Conservation (phyloP, 1,140 invertebrate genomes). For the Polyergus mexicanus region DNA sequence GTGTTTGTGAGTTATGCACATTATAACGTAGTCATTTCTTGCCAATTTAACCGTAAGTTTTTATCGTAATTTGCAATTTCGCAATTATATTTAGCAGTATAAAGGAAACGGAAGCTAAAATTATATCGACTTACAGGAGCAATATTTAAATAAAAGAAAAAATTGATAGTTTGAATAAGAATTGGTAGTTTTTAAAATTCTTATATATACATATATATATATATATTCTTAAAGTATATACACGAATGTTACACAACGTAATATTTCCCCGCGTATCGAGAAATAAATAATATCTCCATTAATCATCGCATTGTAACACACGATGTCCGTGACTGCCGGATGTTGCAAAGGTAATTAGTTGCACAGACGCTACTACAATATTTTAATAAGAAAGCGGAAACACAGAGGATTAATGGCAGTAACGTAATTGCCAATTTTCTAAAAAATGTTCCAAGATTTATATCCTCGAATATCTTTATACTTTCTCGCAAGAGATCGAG, state of each 20-base stretch:
- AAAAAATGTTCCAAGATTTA: constrained; percentile 68
- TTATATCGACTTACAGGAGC: constrained; percentile 17
- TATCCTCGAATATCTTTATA: constrained; percentile 49
- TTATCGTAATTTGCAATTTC: constrained; percentile 17
- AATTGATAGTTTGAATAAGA: background rate
- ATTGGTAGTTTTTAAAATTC: background rate
- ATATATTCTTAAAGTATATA: background rate
- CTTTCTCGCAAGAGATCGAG: constrained; percentile 50
- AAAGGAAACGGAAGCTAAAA: constrained; percentile 18
- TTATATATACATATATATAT: background rate
- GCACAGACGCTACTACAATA: constrained; percentile 55
- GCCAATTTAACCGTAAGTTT: constrained; percentile 37
- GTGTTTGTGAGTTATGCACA: constrained; percentile 22
- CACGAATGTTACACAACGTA: background rate
- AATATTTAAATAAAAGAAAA: constrained; percentile 7
- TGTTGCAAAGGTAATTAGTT: constrained; percentile 67
- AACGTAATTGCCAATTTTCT: constrained; percentile 71
- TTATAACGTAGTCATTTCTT: constrained; percentile 34
- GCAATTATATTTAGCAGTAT: constrained; percentile 23
- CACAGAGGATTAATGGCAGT: constrained; percentile 65
- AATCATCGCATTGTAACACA: constrained; percentile 53
- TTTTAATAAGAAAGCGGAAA: constrained; percentile 63
- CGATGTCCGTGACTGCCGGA: constrained; percentile 47
- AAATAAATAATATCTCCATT: constrained; percentile 61
- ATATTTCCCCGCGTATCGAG: constrained; percentile 19